Conservation (phyloP, 2,888 invertebrate species). For the Alviniconcha strummeri region DNA sequence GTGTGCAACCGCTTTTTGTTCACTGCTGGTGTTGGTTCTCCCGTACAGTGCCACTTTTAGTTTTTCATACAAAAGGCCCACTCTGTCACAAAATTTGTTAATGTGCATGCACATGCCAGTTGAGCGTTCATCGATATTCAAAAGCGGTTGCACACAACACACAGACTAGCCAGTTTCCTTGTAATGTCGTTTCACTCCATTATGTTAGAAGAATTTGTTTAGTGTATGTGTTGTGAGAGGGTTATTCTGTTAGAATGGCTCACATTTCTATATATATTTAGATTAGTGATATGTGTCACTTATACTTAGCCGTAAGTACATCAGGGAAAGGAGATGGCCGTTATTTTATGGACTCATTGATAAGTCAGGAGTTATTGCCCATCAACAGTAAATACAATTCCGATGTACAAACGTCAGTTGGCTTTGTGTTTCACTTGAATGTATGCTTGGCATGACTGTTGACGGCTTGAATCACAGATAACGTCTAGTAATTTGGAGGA, state of each 20-base stretch:
- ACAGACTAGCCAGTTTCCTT: too few species aligned
- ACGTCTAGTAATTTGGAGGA: too few species aligned
- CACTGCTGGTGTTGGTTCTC: too few species aligned
- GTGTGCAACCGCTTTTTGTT: too few species aligned
- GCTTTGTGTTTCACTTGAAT: neutral
- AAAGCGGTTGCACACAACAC: too few species aligned
- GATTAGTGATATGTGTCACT: conserved; percentile 23
- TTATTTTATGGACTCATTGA: neutral
- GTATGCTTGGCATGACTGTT: neutral
- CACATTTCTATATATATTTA: conserved; percentile 24
- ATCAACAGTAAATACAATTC: conserved; percentile 11
- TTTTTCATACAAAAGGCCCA: too few species aligned
- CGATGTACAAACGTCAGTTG: conserved; percentile 18
- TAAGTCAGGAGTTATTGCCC: conserved; percentile 2
- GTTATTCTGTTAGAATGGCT: conserved; percentile 3
- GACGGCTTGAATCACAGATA: too few species aligned
- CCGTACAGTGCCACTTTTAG: too few species aligned
- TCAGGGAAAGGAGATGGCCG: conserved; percentile 31
- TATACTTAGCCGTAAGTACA: conserved; percentile 31
- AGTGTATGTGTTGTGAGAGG: conserved; percentile 31
- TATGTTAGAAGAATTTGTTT: conserved; percentile 19
- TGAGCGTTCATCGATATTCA: too few species aligned
- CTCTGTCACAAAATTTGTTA: too few species aligned
- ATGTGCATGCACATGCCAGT: too few species aligned
- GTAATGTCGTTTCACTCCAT: conserved; percentile 11